Evolutionary conservation across 2,113 vertebrate species (phyloP).

Genomic region (Mormoops blainvillei): DNA sequence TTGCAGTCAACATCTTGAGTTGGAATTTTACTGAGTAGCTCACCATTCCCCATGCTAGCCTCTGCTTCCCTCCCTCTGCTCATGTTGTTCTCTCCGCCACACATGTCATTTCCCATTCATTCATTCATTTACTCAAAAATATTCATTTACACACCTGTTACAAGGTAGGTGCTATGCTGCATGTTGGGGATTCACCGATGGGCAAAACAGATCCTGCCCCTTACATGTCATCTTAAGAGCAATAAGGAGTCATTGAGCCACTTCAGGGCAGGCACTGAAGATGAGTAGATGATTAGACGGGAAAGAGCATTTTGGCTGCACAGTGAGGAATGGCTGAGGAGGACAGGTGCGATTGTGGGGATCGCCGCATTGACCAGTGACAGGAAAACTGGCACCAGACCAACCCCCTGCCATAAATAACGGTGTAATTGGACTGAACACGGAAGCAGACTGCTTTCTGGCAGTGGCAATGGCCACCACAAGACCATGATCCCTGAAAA

Average conservation of each 20-base stretch:
- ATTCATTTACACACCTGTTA: background rate
- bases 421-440: background rate
- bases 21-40: background rate
- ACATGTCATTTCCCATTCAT: background rate
- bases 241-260: background rate
- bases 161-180: background rate
- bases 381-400: background rate
- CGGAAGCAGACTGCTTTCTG: background rate
- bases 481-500: background rate
- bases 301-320: background rate
- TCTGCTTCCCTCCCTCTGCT: background rate
- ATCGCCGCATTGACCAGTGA: background rate
- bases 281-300: background rate
- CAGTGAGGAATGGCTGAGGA: background rate
- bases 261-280: background rate
- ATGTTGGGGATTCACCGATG: background rate
- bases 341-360: background rate
- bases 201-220: background rate
- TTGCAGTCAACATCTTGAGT: background rate
- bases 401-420: background rate
- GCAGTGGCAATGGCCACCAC: background rate
- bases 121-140: background rate
- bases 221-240: background rate
- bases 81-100: background rate
- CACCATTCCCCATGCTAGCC: background rate